Base-by-base conservation (phyloP, 2,797 vertebrate species). In the Serranus cabrilla region DNA sequence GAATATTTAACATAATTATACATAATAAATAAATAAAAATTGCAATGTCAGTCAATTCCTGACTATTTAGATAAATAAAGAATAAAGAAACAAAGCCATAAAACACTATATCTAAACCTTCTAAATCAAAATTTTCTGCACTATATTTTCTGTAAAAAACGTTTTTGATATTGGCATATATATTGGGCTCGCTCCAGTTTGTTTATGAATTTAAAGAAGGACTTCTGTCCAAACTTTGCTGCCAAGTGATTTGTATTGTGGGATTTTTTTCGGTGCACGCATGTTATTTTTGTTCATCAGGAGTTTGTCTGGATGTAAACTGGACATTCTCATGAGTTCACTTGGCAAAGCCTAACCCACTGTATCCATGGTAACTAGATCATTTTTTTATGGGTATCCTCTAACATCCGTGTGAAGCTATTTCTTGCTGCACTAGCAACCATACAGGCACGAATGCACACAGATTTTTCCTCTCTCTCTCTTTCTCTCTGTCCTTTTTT, bases 311-410 rank as follows among this genome's bases (percentile, higher is more conserved):
- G 67, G 23, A 57, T 75, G 27, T 14, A 54, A 76, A 73, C 55
- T 64, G 79, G 81, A 73, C 81, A 71, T 52, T 51, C 25, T 69
- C 18, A 21, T 57, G 72, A 86, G 62, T 83, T 75, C 20, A 42
- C 74, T 68, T 73, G 37, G 65, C 76, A 82, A 84, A 64, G 43
- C 34, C 45, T 40, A 80, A 72, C 70, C 72, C 68, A 84, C 62
- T 56, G 89, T 87, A 77, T 85, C 90, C 88, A 92, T 91, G 88
- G 90, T 77, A 87, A 91, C 91, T 83, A 67, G 59, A 83, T 73
- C 45, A 62, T 83, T 50, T 83, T n/a, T 84, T 69, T 77, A 74
- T 73, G 80, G 69, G 55, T 77, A 40, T 78, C 65, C 59, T 81
- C 50, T 63, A 71, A 77, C 72, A 73, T 82, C 66, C 74, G 57